These are phyloP conservation scores for Sipha flava DNA, from an alignment of 1,140 invertebrate genomes.

Conservation along the genomic window DNA sequence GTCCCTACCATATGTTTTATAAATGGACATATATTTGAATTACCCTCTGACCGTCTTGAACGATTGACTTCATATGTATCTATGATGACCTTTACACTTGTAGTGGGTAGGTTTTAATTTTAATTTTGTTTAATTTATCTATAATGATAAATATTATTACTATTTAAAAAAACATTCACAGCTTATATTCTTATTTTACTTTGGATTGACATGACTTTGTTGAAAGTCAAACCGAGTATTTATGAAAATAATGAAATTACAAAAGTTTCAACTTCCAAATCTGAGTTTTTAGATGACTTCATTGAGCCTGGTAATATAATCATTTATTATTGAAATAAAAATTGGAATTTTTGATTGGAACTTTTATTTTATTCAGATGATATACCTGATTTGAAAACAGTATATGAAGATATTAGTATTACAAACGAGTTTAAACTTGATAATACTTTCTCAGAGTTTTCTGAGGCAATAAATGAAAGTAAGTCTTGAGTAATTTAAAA, in stretches of 20 bases:
- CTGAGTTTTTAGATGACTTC: background rate
- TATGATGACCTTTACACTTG: constrained; percentile 7
- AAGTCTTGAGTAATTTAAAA: background rate
- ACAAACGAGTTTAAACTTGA: background rate
- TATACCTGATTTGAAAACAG: constrained; percentile 8
- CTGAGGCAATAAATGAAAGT: background rate
- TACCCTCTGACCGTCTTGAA: constrained; percentile 1
- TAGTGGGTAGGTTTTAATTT: constrained; percentile 1
- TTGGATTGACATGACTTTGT: constrained; percentile 13
- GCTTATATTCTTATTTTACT: background rate
- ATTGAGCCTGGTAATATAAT: constrained; percentile 5
- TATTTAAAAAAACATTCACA: background rate
- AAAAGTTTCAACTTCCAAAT: background rate
- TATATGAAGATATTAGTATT: constrained; percentile 1
- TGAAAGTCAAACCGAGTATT: background rate
- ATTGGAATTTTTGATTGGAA: background rate
- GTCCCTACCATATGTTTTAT: constrained; percentile 6
- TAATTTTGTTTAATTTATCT: background rate
- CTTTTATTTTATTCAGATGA: background rate
- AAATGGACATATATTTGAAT: constrained; percentile 13
- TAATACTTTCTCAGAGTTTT: background rate
- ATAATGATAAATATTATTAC: background rate
- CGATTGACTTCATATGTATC: constrained; percentile 7
- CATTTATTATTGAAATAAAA: background rate
- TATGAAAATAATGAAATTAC: background rate